Evolutionary conservation across 2,888 invertebrate genomes (phyloP).

Genomic region (Halictus quadricinctus): DNA sequence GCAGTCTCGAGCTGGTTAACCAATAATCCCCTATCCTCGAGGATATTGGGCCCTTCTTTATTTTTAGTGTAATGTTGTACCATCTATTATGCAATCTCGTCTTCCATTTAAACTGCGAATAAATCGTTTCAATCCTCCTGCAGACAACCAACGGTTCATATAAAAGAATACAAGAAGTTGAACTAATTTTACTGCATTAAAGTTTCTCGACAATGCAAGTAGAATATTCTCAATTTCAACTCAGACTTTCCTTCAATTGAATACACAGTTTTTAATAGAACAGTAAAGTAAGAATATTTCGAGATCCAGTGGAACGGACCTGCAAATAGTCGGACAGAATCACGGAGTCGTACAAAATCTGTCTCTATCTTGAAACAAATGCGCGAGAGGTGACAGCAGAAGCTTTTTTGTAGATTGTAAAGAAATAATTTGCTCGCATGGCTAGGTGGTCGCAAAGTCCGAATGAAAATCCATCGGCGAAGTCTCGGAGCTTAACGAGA

Average conservation of each 20-base stretch:
- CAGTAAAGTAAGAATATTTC: neutral
- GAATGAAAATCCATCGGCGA: neutral
- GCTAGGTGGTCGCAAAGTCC: neutral
- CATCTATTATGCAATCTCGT: neutral
- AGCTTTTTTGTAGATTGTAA: neutral
- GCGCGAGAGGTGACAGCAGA: neutral
- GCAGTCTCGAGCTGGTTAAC: neutral
- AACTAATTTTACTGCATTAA: too few relatives aligned
- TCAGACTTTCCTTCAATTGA: too few relatives aligned
- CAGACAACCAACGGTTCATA: too few relatives aligned
- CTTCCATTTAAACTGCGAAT: neutral
- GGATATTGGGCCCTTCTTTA: neutral
- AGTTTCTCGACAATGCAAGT: too few relatives aligned
- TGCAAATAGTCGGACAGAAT: neutral
- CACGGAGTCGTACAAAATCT: neutral
- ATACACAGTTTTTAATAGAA: neutral
- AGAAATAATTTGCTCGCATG: neutral
- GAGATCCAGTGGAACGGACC: neutral
- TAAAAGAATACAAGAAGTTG: too few relatives aligned
- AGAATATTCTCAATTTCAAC: too few relatives aligned
- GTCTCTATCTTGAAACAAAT: neutral
- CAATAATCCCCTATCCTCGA: neutral
- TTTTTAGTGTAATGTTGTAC: neutral
- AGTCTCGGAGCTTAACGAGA: neutral
- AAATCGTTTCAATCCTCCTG: too few relatives aligned